Percentiles rank a stretch among this genome's conserved stretches.
phyloP scores from a whole-genome alignment of 1,140 invertebrate species.

The Bombyx mandarina region DNA sequence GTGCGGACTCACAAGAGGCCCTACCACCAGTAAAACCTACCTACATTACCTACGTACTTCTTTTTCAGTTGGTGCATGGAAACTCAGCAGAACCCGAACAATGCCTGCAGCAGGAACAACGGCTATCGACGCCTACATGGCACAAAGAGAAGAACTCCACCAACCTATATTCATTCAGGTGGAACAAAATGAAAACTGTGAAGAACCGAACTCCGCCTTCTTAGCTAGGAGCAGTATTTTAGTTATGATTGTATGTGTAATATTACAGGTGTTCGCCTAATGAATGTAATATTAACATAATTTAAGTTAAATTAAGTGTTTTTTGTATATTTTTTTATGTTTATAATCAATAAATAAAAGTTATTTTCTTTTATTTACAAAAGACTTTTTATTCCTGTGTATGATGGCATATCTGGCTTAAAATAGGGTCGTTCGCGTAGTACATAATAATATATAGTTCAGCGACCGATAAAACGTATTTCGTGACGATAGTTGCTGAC shows the following conservation, averaged over 20 bases:
- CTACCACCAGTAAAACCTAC: too few relatives aligned
- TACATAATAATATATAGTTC: too few relatives aligned
- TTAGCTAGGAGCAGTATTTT: slow-evolving; percentile 43
- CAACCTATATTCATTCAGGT: slow-evolving; percentile 28
- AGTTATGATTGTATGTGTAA: slow-evolving; percentile 20
- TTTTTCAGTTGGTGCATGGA: slow-evolving; percentile 33
- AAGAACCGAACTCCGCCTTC: slow-evolving; percentile 35
- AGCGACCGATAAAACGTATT: too few relatives aligned
- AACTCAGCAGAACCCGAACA: slow-evolving; percentile 33
- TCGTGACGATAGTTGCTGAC: too few relatives aligned
- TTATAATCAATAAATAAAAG: slow-evolving; percentile 1
- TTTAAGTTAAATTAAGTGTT: slow-evolving; percentile 5
- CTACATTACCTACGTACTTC: not conserved
- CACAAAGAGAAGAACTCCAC: slow-evolving; percentile 20
- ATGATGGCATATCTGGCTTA: not conserved
- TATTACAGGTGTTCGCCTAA: slow-evolving; percentile 21
- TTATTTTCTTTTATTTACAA: slow-evolving; percentile 3
- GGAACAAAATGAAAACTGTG: slow-evolving; percentile 34
- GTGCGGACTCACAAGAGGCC: too few relatives aligned
- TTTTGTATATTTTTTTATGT: slow-evolving; percentile 7
- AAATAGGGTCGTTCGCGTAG: too few relatives aligned
- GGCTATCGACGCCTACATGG: slow-evolving; percentile 24
- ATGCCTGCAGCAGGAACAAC: slow-evolving; percentile 12
- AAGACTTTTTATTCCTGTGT: not conserved
- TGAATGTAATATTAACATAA: slow-evolving; percentile 2